Conservation (phyloP, 2,113 vertebrate species). For the Lichenostomus cassidix region DNA sequence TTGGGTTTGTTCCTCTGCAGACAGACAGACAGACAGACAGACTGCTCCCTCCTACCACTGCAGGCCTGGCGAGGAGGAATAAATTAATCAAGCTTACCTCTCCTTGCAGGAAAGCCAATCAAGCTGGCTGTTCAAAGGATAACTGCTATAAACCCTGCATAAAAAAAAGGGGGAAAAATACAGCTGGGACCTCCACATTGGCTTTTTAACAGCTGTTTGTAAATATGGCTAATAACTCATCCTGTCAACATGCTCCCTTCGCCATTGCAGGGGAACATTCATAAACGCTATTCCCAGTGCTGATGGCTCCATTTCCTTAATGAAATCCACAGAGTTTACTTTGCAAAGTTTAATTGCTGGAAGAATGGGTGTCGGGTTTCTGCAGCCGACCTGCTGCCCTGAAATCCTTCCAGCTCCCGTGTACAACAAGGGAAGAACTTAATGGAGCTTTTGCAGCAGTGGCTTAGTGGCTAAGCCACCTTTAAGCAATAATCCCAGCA, state of each 20-base stretch:
- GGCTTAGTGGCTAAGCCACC: conserved; percentile 63
- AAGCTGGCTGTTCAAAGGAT: background rate
- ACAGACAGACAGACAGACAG: background rate
- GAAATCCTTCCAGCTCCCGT: conserved; percentile 65
- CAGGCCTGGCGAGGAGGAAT: background rate
- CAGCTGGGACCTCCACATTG: background rate
- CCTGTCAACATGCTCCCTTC: conserved; percentile 37
- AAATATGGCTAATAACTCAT: conserved; percentile 64
- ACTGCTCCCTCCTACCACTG: background rate
- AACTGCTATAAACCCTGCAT: conserved; percentile 3
- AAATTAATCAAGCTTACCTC: conserved; percentile 16
- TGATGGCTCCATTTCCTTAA: conserved; percentile 71
- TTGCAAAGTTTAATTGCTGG: conserved; percentile 70
- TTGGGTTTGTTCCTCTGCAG: background rate
- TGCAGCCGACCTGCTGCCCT: conserved; percentile 35
- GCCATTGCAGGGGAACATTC: conserved; percentile 36
- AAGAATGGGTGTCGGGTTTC: conserved; percentile 68
- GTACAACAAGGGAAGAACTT: conserved; percentile 36
- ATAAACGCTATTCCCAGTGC: conserved; percentile 25
- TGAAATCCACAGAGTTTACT: conserved; percentile 71
- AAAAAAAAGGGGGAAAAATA: background rate
- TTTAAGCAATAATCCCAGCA: conserved; percentile 55
- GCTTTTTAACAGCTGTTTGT: conserved; percentile 61
- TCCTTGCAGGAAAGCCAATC: background rate
- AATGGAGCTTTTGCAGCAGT: conserved; percentile 67